These are phyloP conservation scores for Xestia c-nigrum DNA, from an alignment of 2,888 invertebrate genomes.

Conservation along the genomic window DNA sequence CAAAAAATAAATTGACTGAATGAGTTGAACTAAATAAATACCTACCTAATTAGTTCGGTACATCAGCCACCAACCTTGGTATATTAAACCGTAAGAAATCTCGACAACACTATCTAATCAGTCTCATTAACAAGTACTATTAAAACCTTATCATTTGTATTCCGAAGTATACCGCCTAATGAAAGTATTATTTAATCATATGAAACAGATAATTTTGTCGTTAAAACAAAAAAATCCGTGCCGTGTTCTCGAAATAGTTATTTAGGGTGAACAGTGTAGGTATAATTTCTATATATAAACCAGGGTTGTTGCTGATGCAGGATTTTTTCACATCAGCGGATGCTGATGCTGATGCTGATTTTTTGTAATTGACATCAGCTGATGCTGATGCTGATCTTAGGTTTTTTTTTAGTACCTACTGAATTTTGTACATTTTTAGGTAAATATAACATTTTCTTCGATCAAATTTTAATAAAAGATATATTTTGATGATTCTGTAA, in stretches of 20 bases:
- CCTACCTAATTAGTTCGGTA: not conserved
- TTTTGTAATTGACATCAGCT: no score
- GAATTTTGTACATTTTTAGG: no score
- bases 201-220: not conserved
- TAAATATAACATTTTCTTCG: no score
- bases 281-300: not conserved
- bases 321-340: no score
- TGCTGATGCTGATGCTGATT: no score
- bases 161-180: not conserved
- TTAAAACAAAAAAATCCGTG: not conserved
- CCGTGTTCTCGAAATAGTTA: not conserved
- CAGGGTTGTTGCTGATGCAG: no score
- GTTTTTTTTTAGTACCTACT: no score
- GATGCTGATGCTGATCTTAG: no score
- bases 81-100: conserved; percentile 48
- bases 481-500: no score
- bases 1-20: not conserved
- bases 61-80: conserved; percentile 34
- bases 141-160: conserved; percentile 42
- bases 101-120: conserved; percentile 42
- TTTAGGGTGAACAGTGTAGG: not conserved
- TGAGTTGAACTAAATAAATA: not conserved
- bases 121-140: conserved; percentile 28
- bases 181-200: conserved; percentile 3
- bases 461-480: no score